Percentiles rank a stretch among this genome's conserved stretches.
Conservation (phyloP, 2,797 vertebrate genomes). For the Notolabrus celidotus region DNA sequence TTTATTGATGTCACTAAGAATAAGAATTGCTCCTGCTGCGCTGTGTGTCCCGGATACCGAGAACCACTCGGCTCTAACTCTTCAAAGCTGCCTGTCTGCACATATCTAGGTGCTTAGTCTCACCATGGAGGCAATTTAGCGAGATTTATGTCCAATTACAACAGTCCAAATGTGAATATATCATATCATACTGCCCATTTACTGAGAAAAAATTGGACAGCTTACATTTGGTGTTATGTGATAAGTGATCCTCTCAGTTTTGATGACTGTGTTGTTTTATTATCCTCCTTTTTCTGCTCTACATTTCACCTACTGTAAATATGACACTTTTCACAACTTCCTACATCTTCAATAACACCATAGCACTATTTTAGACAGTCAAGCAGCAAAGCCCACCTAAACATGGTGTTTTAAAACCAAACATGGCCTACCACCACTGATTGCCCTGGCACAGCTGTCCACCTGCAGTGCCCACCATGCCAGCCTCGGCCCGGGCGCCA, state of each 20-base stretch:
- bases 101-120: slow-evolving; percentile 69
- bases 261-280: slow-evolving; percentile 40
- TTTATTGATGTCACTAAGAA: slow-evolving; percentile 67
- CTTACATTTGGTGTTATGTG: slow-evolving; percentile 47
- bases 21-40: slow-evolving; percentile 65
- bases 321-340: slow-evolving; percentile 1
- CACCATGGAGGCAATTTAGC: slow-evolving; percentile 62
- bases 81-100: slow-evolving; percentile 67
- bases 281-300: slow-evolving; percentile 29
- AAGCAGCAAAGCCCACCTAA: slow-evolving; percentile 13
- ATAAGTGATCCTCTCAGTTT: slow-evolving; percentile 38
- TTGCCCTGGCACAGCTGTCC: slow-evolving; percentile 43
- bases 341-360: background rate
- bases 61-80: slow-evolving; percentile 63
- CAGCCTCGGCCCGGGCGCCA: slow-evolving; percentile 43
- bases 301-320: slow-evolving; percentile 20
- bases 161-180: slow-evolving; percentile 59
- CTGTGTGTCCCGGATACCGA: slow-evolving; percentile 65
- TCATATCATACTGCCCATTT: slow-evolving; percentile 62
- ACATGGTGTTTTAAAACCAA: slow-evolving; percentile 35
- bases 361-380: slow-evolving; percentile 15
- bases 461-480: slow-evolving; percentile 56
- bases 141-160: slow-evolving; percentile 74
- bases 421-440: slow-evolving; percentile 32
- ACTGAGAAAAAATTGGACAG: slow-evolving; percentile 54